Evolutionary conservation across 2,888 invertebrate species (phyloP).

Genomic region (Thera britannica): DNA sequence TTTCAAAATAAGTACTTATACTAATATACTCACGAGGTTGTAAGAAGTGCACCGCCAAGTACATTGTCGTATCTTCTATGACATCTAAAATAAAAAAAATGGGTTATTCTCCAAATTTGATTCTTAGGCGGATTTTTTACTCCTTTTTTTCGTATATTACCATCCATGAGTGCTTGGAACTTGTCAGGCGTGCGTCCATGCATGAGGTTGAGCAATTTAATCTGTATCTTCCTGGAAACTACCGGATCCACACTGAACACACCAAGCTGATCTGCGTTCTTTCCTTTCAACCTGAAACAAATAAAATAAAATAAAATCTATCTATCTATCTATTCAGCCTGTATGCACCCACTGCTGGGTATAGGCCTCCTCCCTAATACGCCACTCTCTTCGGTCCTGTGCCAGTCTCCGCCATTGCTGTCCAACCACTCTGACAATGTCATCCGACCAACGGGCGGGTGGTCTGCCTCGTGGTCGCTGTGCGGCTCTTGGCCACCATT

Average conservation of each 20-base stretch:
- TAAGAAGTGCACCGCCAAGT: slow-evolving; percentile 66
- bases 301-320: neutral
- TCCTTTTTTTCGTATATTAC: slow-evolving; percentile 44
- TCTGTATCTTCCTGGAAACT: slow-evolving; percentile 69
- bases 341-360: too few relatives aligned
- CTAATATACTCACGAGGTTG: slow-evolving; percentile 61
- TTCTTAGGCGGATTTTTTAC: too few relatives aligned
- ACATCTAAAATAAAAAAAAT: slow-evolving; percentile 61
- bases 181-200: slow-evolving; percentile 50
- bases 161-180: slow-evolving; percentile 56
- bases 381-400: too few relatives aligned
- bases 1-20: too few relatives aligned
- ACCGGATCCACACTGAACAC: slow-evolving; percentile 65
- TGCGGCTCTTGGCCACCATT: too few relatives aligned
- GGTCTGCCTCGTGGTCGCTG: too few relatives aligned
- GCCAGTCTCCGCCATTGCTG: too few relatives aligned
- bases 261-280: slow-evolving; percentile 63
- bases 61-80: slow-evolving; percentile 66
- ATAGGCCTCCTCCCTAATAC: too few relatives aligned
- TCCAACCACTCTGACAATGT: too few relatives aligned
- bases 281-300: slow-evolving; percentile 59
- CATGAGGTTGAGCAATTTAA: slow-evolving; percentile 66
- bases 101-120: too few relatives aligned
- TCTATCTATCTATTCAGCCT: neutral
- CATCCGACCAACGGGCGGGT: too few relatives aligned